Evolutionary conservation across 2,797 vertebrate genomes (phyloP).

Genomic region (Gadopsis bispinosus): DNA sequence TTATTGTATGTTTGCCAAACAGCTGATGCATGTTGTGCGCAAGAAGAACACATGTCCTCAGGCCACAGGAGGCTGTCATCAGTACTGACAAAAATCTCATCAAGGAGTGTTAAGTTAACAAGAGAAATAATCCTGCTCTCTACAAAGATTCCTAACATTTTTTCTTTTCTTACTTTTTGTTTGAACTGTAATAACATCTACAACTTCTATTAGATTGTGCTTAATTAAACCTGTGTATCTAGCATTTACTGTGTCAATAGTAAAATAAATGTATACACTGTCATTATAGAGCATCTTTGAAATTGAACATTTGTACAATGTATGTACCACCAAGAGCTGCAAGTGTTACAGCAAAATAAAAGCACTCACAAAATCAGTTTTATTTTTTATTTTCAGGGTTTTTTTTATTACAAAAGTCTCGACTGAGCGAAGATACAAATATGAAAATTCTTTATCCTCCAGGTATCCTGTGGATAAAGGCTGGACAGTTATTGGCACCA

Average conservation of each 20-base stretch:
- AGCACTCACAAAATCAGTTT: constrained; percentile 82
- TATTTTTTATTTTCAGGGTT: constrained; percentile 84
- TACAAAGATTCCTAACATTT: not conserved
- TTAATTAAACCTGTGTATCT: not conserved
- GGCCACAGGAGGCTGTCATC: not conserved
- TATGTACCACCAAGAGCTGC: constrained; percentile 17
- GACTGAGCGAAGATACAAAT: constrained; percentile 84
- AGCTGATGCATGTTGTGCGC: not conserved
- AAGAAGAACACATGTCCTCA: constrained; percentile 12
- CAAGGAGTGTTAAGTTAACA: not conserved
- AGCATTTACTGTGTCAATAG: not conserved
- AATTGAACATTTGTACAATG: constrained; percentile 8
- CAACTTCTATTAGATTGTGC: not conserved
- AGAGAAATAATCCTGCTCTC: not conserved
- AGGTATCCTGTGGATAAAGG: constrained; percentile 91
- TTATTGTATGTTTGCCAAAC: not conserved
- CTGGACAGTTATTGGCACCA: constrained; percentile 82
- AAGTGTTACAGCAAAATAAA: constrained; percentile 69
- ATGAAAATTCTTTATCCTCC: constrained; percentile 85
- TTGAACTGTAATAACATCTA: not conserved
- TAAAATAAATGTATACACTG: not conserved
- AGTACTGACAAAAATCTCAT: not conserved
- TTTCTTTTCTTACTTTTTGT: not conserved
- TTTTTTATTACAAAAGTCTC: constrained; percentile 85
- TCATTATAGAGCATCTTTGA: not conserved